Conservation (phyloP, 35 echinoderm and acorn worm genomes). For the Eucidaris tribuloides region DNA sequence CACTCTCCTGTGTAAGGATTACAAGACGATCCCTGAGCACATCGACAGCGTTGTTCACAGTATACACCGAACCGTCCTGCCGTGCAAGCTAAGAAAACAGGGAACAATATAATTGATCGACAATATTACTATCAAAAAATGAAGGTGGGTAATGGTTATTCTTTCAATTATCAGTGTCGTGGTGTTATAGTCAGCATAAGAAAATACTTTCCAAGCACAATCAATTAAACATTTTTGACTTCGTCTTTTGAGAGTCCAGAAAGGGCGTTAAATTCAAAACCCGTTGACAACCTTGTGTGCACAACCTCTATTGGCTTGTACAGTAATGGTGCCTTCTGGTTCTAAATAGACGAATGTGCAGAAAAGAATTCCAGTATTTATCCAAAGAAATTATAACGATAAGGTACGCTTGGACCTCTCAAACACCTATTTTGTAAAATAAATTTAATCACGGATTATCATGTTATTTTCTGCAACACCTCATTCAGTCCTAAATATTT, state of each 20-base stretch:
- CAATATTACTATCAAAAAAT: not conserved
- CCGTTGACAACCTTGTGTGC: not conserved
- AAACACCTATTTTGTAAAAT: not conserved
- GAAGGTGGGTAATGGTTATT: not conserved
- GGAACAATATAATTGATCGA: too few relatives aligned
- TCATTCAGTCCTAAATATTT: not conserved
- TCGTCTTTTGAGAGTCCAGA: not conserved
- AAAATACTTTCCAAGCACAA: not conserved
- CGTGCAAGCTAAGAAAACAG: not conserved
- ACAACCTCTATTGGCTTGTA: not conserved
- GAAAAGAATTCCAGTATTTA: too few relatives aligned
- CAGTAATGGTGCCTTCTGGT: too few relatives aligned
- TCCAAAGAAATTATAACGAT: not conserved
- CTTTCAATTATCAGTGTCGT: not conserved
- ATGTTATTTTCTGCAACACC: not conserved
- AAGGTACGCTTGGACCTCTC: not conserved
- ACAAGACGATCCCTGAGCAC: not conserved
- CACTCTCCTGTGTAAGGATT: slow-evolving; percentile 22
- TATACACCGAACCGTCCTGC: slow-evolving; percentile 8
- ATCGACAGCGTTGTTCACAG: slow-evolving; percentile 20
- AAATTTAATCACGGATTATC: not conserved
- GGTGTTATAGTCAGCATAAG: not conserved
- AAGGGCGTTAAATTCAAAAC: not conserved
- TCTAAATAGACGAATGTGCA: too few relatives aligned
- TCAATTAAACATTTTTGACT: too few relatives aligned